phyloP scores from a whole-genome alignment of 2,113 vertebrate species.

The Oryzias curvinotus region DNA sequence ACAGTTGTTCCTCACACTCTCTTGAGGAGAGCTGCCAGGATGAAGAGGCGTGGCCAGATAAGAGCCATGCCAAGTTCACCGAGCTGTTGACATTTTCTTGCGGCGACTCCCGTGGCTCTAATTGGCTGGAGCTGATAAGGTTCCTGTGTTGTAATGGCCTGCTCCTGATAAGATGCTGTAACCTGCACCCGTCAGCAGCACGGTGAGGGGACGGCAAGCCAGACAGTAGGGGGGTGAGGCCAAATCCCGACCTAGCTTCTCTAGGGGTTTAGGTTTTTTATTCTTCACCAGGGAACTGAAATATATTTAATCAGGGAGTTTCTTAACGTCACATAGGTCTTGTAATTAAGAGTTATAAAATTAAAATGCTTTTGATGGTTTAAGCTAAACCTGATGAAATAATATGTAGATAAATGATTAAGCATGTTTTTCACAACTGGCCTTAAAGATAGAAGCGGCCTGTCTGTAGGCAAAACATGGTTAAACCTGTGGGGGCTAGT shows the following conservation, averaged over 20 bases:
- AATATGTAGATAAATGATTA: too few relatives aligned
- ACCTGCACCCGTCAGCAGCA: constrained; percentile 46
- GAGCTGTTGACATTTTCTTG: constrained; percentile 75
- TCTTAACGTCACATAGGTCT: background rate
- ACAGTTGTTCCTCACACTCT: constrained; percentile 45
- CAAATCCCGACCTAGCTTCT: constrained; percentile 53
- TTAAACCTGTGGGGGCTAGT: too few relatives aligned
- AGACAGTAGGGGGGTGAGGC: constrained; percentile 37
- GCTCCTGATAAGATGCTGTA: constrained; percentile 75
- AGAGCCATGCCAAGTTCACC: constrained; percentile 61
- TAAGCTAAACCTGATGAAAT: too few relatives aligned
- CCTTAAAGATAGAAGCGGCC: too few relatives aligned
- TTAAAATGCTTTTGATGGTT: too few relatives aligned
- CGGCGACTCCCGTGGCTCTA: constrained; percentile 67
- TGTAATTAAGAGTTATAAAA: too few relatives aligned
- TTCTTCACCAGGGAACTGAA: constrained; percentile 9
- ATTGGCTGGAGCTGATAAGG: constrained; percentile 77
- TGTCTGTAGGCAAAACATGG: too few relatives aligned
- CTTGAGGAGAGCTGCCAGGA: constrained; percentile 37
- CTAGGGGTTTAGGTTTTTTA: constrained; percentile 5
- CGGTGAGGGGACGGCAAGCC: constrained; percentile 53
- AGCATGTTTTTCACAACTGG: too few relatives aligned
- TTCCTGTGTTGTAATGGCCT: constrained; percentile 74
- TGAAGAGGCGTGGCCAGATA: constrained; percentile 61
- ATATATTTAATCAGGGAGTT: background rate